A percentile compares a stretch with the other conserved stretches of the same genome.
These are phyloP conservation scores for Cyprinodon brontotheroides DNA, from an alignment of 2,113 vertebrate species.

Conservation along the genomic window DNA sequence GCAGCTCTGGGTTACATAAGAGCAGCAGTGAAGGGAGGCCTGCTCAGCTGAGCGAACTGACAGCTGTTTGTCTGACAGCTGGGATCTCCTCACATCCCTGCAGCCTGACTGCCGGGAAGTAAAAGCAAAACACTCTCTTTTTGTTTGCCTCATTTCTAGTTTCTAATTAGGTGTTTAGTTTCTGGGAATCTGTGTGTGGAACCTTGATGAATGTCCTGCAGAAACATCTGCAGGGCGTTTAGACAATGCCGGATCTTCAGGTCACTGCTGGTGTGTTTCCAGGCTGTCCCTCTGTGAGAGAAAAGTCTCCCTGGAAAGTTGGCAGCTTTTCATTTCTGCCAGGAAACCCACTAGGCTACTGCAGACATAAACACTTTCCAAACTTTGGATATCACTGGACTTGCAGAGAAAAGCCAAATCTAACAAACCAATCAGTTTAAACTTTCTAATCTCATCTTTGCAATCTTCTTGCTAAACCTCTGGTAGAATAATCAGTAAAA, in stretches of 20 bases:
- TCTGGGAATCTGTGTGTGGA: neutral
- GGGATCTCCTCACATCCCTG: neutral
- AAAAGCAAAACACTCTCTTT: too few relatives aligned
- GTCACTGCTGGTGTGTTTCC: neutral
- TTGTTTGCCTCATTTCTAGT: conserved; percentile 3
- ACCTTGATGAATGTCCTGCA: neutral
- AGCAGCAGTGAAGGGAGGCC: neutral
- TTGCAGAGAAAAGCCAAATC: too few relatives aligned
- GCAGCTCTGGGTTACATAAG: conserved; percentile 1
- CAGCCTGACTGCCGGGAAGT: neutral
- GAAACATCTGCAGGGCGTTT: neutral
- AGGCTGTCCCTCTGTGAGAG: too few relatives aligned
- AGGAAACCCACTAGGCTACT: too few relatives aligned
- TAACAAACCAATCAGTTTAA: too few relatives aligned
- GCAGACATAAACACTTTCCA: too few relatives aligned
- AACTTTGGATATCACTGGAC: too few relatives aligned
- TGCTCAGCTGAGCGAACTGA: neutral
- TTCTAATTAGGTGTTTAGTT: neutral
- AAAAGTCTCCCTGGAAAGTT: too few relatives aligned
- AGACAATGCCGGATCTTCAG: neutral
- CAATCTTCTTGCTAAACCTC: neutral
- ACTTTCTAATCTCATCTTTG: too few relatives aligned
- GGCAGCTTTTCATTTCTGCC: too few relatives aligned
- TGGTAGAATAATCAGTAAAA: too few relatives aligned
- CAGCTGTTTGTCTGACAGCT: conserved; percentile 31